These are phyloP conservation scores for Oenanthe melanoleuca DNA, from an alignment of 2,113 vertebrate genomes.

Conservation along the genomic window DNA sequence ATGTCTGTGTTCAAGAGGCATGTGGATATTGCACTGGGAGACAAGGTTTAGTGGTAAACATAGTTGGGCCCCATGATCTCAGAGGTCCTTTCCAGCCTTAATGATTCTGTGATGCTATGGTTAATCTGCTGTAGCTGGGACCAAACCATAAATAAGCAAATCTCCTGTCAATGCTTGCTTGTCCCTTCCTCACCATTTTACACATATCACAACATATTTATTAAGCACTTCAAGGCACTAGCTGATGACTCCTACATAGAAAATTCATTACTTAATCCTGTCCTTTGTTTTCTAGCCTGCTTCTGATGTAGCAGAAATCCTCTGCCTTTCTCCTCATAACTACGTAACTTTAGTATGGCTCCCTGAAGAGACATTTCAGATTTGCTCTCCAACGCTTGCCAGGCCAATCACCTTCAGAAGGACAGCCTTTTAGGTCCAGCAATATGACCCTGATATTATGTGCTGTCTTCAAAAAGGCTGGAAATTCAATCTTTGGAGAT, in stretches of 20 bases:
- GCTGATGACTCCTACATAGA: not conserved
- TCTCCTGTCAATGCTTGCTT: not conserved
- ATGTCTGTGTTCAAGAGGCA: not conserved
- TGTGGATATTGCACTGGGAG: not conserved
- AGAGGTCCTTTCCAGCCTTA: not conserved
- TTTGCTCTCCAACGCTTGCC: fast-evolving
- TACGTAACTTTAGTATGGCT: fast-evolving
- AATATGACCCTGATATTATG: not conserved
- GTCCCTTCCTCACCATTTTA: not conserved
- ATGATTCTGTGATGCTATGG: not conserved
- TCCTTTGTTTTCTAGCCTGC: not conserved
- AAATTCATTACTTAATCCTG: not conserved
- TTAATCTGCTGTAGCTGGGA: not conserved
- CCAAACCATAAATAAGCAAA: not conserved
- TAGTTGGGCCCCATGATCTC: not conserved
- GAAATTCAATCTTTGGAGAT: not conserved
- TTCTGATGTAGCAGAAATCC: not conserved
- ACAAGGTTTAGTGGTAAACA: not conserved
- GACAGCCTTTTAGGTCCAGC: not conserved
- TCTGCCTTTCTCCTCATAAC: not conserved
- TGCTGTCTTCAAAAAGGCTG: not conserved
- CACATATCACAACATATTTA: not conserved
- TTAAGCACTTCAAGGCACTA: not conserved
- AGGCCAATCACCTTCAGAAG: not conserved
- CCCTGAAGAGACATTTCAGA: not conserved